Percentiles rank a stretch among this genome's conserved stretches.
Evolutionary conservation across 92 coral and sea anemone species (phyloP).

Genomic region (Porites rus): DNA sequence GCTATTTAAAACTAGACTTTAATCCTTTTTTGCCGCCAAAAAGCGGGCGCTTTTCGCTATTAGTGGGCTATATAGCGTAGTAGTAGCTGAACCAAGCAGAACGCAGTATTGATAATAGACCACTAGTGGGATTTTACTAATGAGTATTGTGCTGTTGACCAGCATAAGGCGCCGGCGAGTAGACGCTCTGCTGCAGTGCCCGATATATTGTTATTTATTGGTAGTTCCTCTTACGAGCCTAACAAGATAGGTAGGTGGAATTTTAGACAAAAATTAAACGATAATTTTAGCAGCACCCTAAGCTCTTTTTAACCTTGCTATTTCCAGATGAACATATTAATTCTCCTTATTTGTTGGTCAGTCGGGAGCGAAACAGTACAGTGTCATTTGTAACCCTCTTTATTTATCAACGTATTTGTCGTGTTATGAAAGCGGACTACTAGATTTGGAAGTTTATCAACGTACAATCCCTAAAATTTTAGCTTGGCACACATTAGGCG

Average conservation of each 20-base stretch:
- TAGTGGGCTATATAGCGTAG: too few relatives aligned
- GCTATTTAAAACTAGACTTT: too few relatives aligned
- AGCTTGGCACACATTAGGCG: too few relatives aligned
- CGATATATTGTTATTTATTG: constrained; percentile 29
- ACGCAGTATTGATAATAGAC: too few relatives aligned
- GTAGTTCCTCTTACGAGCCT: constrained; percentile 3
- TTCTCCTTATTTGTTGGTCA: not conserved
- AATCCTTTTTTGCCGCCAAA: too few relatives aligned
- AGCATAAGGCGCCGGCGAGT: constrained; percentile 31
- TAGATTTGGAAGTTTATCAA: too few relatives aligned
- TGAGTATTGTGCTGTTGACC: constrained; percentile 36
- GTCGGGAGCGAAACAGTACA: not conserved
- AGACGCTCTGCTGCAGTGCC: constrained; percentile 29
- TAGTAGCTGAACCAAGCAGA: too few relatives aligned
- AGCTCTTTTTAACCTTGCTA: not conserved
- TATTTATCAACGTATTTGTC: too few relatives aligned
- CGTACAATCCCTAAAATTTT: too few relatives aligned
- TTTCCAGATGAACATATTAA: not conserved
- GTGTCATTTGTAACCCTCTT: too few relatives aligned
- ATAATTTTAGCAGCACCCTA: constrained; percentile 3
- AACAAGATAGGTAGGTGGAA: constrained; percentile 11
- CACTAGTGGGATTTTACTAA: not conserved
- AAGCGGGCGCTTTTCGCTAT: too few relatives aligned
- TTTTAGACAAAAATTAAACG: constrained; percentile 12
- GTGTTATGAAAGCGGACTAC: too few relatives aligned